These are phyloP conservation scores for Agrotis ipsilon DNA, from an alignment of 2,888 invertebrate species.

Conservation along the genomic window DNA sequence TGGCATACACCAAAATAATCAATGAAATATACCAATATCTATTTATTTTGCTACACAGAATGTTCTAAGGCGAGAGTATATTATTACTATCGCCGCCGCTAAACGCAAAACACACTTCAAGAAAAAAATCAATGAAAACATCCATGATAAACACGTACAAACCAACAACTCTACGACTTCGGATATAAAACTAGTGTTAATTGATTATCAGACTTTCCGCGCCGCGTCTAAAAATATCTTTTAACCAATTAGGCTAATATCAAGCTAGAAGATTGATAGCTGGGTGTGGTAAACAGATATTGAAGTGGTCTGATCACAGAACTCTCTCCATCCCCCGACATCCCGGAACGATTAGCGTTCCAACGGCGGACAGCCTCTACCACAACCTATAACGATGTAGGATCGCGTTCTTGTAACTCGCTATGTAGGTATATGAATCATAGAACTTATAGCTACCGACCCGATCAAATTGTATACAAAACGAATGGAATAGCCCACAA, in stretches of 20 bases:
- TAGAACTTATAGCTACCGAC: conserved; percentile 76
- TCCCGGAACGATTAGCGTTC: conserved; percentile 62
- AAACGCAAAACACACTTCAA: conserved; percentile 7
- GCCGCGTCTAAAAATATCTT: conserved; percentile 86
- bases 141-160: conserved; percentile 54
- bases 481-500: conserved; percentile 63
- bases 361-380: conserved; percentile 65
- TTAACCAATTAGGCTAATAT: conserved; percentile 76
- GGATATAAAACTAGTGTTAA: conserved; percentile 66
- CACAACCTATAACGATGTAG: conserved; percentile 69
- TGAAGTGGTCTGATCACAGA: conserved; percentile 43
- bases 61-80: background rate
- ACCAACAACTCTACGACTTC: conserved; percentile 49
- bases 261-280: conserved; percentile 69
- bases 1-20: conserved; percentile 15
- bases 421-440: conserved; percentile 87
- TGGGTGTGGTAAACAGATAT: conserved; percentile 79
- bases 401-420: conserved; percentile 77
- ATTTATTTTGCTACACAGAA: conserved; percentile 13
- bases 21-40: conserved; percentile 11
- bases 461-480: conserved; percentile 66
- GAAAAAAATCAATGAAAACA: conserved; percentile 66
- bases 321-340: conserved; percentile 55
- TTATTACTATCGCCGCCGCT: background rate
- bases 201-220: conserved; percentile 79